Evolutionary conservation across 2,797 vertebrate genomes (phyloP).

Genomic region (Clamator glandarius): DNA sequence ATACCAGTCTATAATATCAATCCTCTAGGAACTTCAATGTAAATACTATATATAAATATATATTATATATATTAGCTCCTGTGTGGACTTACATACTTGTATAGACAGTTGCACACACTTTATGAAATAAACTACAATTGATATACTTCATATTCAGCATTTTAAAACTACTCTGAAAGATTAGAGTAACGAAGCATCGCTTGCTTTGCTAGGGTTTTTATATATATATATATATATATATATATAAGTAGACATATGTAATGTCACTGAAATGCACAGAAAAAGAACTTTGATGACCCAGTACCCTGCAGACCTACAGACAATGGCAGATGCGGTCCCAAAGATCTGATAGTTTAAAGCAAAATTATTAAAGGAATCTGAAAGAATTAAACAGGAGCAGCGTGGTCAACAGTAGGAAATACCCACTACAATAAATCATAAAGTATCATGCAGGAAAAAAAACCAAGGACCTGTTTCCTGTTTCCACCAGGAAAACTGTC

Average conservation of each 20-base stretch:
- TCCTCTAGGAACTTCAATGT: background rate
- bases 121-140: background rate
- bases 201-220: background rate
- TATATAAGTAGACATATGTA: background rate
- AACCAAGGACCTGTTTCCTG: background rate
- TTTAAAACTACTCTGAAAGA: background rate
- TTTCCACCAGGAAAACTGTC: background rate
- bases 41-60: too few relatives aligned
- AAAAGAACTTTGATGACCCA: background rate
- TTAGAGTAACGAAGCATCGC: background rate
- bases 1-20: background rate
- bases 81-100: background rate
- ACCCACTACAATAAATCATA: background rate
- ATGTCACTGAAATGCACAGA: background rate
- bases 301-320: background rate
- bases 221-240: too few relatives aligned
- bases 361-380: background rate
- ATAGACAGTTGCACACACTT: background rate
- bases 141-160: background rate
- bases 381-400: background rate
- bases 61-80: background rate
- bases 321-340: background rate
- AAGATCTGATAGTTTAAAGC: background rate
- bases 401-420: background rate
- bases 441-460: background rate